Evolutionary conservation across 1,140 invertebrate genomes (phyloP).

Genomic region (Cheumatopsyche charites): DNA sequence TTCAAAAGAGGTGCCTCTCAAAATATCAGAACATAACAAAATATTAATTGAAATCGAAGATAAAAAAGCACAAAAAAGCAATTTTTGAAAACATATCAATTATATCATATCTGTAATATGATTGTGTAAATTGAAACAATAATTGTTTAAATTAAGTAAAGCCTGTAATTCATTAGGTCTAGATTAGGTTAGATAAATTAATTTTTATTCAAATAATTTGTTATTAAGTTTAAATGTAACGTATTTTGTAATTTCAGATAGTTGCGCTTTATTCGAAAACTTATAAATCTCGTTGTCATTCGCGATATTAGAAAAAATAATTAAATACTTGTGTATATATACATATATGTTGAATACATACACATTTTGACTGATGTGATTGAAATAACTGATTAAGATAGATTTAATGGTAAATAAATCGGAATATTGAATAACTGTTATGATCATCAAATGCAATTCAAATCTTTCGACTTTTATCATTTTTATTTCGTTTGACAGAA

Average conservation of each 20-base stretch:
- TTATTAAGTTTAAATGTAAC: background rate
- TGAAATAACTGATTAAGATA: background rate
- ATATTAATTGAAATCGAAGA: too few species aligned
- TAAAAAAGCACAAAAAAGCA: too few species aligned
- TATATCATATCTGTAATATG: background rate
- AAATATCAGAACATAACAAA: too few species aligned
- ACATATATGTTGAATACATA: background rate
- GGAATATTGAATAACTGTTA: too few species aligned
- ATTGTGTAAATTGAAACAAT: slow-evolving; percentile 9
- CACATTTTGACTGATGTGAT: background rate
- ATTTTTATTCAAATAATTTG: background rate
- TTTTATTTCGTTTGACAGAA: background rate
- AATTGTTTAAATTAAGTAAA: slow-evolving; percentile 4
- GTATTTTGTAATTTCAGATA: slow-evolving; percentile 3
- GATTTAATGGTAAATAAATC: background rate
- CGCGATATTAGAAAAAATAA: background rate
- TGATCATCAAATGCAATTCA: too few species aligned
- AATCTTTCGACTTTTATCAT: slow-evolving; percentile 1
- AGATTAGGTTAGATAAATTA: background rate
- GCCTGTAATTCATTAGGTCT: background rate
- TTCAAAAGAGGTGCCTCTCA: too few species aligned
- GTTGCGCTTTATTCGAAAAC: slow-evolving; percentile 8
- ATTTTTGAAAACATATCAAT: slow-evolving; percentile 2
- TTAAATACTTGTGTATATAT: background rate
- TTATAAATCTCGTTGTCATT: slow-evolving; percentile 1